Base-by-base conservation (phyloP, 2,888 invertebrate genomes). In the Catocala fraxini region DNA sequence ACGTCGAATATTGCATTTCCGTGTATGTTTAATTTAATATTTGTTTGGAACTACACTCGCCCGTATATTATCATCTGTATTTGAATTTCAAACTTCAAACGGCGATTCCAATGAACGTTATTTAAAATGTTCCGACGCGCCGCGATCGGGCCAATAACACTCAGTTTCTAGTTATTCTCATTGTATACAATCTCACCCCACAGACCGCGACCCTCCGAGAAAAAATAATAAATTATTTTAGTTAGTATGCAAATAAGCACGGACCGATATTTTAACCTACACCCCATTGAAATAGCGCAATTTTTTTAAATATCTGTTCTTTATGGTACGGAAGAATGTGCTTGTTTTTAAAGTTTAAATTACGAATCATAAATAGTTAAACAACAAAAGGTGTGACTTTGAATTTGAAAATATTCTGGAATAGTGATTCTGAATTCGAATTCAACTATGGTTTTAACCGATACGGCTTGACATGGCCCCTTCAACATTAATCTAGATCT, bases 161-260 rank as follows among this genome's bases (percentile, higher is more conserved):
- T 92, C 90, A 84, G 86, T 84, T 89, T 89, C 90, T 92, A 91
- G 91, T 92, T 90, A 88, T 89, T 88, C 84, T 88, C 84, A 91
- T 92, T 93, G 92, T 88, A 77, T 73, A 84, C 84, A 83, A 79
- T 83, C 85, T 82, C 90, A 90, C 92, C 93, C 93, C 86, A 91
- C 60, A 53, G 78, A 75, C 70, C 77, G 83, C 88, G 84, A 88
- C 93, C 93, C 93, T 93, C 89, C 84, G 88, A 88, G 88, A 90
- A 93, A 94, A 93, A 93, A 93, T 93, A 93, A 94, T 93, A 94
- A 93, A 93, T 93, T 93, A 94, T 93, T 94, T 94, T 94, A 94
- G 93, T 94, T 93, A 94, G 93, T 93, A 94, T 94, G 94, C 94
- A 94, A 94, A 94, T 94, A 92, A 91, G 92, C 82, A 76, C 80